A percentile compares a stretch with the other conserved stretches of the same genome.
Conservation (phyloP, 2,888 invertebrate species). For the Amphipoea lucens region DNA sequence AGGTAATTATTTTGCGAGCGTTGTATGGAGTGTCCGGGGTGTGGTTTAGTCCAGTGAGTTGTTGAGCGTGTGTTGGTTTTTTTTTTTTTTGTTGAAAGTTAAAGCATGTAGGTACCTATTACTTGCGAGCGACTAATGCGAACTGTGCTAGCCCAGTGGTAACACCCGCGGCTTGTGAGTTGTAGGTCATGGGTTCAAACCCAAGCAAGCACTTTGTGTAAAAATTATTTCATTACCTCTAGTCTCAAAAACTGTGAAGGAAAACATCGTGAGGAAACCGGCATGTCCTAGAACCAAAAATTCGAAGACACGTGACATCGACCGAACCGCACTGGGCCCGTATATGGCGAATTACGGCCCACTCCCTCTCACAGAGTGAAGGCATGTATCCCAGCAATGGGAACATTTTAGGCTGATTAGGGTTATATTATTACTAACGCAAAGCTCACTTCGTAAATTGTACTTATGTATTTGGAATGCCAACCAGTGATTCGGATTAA, state of each 20-base stretch:
- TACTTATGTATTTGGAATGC: neutral
- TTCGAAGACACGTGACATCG: neutral
- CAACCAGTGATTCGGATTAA: conserved; percentile 15
- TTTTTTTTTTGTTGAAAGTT: neutral
- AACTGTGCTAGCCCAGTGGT: too few species aligned
- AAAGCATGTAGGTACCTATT: neutral
- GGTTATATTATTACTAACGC: neutral
- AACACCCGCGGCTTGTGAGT: neutral
- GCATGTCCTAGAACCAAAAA: neutral
- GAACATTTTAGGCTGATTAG: neutral
- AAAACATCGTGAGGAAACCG: neutral
- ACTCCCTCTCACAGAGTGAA: neutral
- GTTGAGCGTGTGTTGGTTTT: neutral
- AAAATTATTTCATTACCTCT: neutral
- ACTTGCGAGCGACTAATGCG: neutral
- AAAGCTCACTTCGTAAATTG: neutral
- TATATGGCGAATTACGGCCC: neutral
- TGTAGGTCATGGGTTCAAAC: neutral
- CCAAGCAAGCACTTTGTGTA: neutral
- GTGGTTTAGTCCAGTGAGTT: neutral
- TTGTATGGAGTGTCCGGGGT: too few species aligned
- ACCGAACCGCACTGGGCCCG: neutral
- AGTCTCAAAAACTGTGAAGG: neutral
- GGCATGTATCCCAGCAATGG: neutral
- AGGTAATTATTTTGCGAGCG: too few species aligned